Conservation (phyloP, 1,140 invertebrate species). For the Drosophila leontia region DNA sequence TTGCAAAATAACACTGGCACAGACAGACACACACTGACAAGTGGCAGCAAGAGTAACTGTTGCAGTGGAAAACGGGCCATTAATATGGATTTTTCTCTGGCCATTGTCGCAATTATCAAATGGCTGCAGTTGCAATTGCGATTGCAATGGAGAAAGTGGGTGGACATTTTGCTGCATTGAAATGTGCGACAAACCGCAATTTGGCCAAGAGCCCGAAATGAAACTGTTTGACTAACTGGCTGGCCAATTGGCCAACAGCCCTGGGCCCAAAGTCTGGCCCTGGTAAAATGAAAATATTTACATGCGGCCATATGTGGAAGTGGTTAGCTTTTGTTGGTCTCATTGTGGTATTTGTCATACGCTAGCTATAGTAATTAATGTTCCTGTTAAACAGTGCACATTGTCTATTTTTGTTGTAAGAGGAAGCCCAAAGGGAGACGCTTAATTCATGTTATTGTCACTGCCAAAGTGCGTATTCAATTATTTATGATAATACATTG, state of each 20-base stretch:
- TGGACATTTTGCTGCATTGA: slow-evolving; percentile 67
- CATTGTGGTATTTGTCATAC: slow-evolving; percentile 33
- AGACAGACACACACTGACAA: background rate
- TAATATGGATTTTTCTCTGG: slow-evolving; percentile 65
- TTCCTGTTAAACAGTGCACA: background rate
- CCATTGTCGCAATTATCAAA: slow-evolving; percentile 67
- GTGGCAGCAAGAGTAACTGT: slow-evolving; percentile 30
- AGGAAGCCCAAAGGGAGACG: background rate
- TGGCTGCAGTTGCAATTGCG: slow-evolving; percentile 45
- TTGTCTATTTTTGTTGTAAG: slow-evolving; percentile 4
- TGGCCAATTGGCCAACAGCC: slow-evolving; percentile 57
- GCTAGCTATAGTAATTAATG: slow-evolving; percentile 27
- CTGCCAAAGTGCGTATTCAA: background rate
- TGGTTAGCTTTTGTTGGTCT: slow-evolving; percentile 38
- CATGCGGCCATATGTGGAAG: slow-evolving; percentile 43
- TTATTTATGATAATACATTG: background rate
- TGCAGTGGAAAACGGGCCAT: slow-evolving; percentile 47
- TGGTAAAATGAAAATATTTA: slow-evolving; percentile 55
- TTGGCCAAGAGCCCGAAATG: slow-evolving; percentile 65
- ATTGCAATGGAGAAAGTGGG: slow-evolving; percentile 36
- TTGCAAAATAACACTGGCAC: slow-evolving; percentile 16
- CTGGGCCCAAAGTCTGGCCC: slow-evolving; percentile 21
- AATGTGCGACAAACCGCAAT: slow-evolving; percentile 68
- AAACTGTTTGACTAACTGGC: slow-evolving; percentile 62
- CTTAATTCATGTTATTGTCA: background rate